Conservation (phyloP, 1,140 invertebrate genomes). For the Aphaenogaster floridana region DNA sequence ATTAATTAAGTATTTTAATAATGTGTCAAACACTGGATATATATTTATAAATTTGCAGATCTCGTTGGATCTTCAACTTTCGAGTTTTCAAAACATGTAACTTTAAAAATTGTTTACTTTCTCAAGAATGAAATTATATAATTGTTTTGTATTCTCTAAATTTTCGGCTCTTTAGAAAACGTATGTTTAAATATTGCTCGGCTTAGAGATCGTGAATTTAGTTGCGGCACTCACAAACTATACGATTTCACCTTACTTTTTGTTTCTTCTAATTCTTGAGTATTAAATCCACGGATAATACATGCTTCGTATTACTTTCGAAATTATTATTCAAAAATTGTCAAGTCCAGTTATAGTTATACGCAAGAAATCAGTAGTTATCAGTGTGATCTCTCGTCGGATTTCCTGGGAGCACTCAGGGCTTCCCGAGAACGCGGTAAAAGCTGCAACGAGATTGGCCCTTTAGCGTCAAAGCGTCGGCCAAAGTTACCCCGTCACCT, state of each 20-base stretch:
- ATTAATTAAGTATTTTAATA: background rate
- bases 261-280: background rate
- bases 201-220: background rate
- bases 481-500: slow-evolving; percentile 52
- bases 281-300: background rate
- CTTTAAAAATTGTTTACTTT: background rate
- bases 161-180: background rate
- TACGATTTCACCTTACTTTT: background rate
- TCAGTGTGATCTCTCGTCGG: slow-evolving; percentile 18
- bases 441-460: slow-evolving; percentile 55
- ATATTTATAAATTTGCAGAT: background rate
- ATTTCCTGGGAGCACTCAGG: slow-evolving; percentile 49
- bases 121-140: background rate
- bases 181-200: background rate
- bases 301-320: background rate
- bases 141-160: background rate
- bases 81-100: background rate
- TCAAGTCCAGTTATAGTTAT: slow-evolving; percentile 9
- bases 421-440: slow-evolving; percentile 40
- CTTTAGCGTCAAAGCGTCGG: slow-evolving; percentile 58
- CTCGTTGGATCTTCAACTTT: background rate
- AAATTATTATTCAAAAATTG: background rate
- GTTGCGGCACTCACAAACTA: background rate
- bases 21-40: background rate
- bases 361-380: slow-evolving; percentile 23